A percentile compares a stretch with the other conserved stretches of the same genome.
phyloP scores from a whole-genome alignment of 2,797 vertebrate genomes.

The Phataginus tricuspis region DNA sequence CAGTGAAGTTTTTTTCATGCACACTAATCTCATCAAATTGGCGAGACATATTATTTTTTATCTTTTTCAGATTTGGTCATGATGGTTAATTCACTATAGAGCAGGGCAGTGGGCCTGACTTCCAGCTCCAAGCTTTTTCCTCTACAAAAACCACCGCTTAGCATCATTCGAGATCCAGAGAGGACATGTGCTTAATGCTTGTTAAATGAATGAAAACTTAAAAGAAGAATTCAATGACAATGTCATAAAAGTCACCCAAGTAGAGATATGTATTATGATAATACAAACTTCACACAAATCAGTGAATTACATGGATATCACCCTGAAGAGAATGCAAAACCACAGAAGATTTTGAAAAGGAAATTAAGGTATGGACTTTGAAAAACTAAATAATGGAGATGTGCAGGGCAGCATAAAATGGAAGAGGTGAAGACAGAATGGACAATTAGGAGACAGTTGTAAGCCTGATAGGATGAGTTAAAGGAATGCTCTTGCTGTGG shows the following conservation, averaged over 20 bases:
- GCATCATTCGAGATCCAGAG: not conserved
- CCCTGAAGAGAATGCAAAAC: not conserved
- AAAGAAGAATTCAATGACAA: constrained; percentile 19
- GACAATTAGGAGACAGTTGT: not conserved
- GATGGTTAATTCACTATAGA: not conserved
- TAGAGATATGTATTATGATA: constrained; percentile 7
- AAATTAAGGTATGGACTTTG: not conserved
- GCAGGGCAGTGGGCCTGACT: not conserved
- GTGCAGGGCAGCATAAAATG: not conserved
- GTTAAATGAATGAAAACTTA: constrained; percentile 16
- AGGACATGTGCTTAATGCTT: not conserved
- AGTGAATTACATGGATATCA: not conserved
- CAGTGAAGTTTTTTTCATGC: not conserved
- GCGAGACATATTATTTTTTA: not conserved
- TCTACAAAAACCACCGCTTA: not conserved
- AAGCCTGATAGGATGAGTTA: not conserved
- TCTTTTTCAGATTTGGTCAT: not conserved
- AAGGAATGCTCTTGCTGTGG: not conserved
- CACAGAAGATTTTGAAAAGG: constrained; percentile 20
- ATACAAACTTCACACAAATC: constrained; percentile 6
- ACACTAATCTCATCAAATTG: not conserved
- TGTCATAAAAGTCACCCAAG: constrained; percentile 43
- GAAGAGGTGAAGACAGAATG: not conserved
- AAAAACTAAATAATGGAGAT: not conserved
- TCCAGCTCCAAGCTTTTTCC: not conserved